A percentile compares a stretch with the other conserved stretches of the same genome.
These are phyloP conservation scores for Meloidogyne hapla DNA, from an alignment of 1,140 invertebrate species.

Conservation along the genomic window DNA sequence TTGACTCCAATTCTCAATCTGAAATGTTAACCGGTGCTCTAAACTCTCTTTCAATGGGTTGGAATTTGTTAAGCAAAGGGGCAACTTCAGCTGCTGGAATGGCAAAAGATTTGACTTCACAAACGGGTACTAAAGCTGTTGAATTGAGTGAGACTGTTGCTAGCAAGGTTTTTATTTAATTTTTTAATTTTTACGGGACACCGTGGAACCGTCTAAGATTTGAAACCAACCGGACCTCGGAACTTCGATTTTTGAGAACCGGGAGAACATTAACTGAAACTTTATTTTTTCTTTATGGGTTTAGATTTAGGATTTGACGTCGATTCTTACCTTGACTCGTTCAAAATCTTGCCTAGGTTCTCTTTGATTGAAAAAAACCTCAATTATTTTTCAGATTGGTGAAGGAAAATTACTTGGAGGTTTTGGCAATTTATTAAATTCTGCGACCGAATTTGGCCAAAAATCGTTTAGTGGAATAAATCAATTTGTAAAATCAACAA, in stretches of 20 bases:
- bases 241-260: no score
- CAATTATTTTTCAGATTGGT: conserved; percentile 40
- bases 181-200: not conserved
- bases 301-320: no score
- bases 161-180: conserved; percentile 29
- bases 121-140: conserved; percentile 56
- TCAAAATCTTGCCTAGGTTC: no score
- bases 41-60: conserved; percentile 59
- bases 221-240: no score
- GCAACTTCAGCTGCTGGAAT: conserved; percentile 54
- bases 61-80: conserved; percentile 58
- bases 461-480: conserved; percentile 60
- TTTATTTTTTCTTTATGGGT: no score
- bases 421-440: conserved; percentile 45
- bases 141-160: conserved; percentile 47
- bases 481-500: conserved; percentile 60
- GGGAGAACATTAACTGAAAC: no score
- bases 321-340: no score
- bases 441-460: conserved; percentile 56
- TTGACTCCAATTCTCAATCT: conserved; percentile 15
- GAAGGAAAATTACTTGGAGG: conserved; percentile 53
- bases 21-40: conserved; percentile 59
- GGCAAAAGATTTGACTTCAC: conserved; percentile 57
- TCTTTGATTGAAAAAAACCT: not conserved
- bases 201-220: no score